These are phyloP conservation scores for Alethe diademata DNA, from an alignment of 2,113 vertebrate genomes.

Conservation along the genomic window DNA sequence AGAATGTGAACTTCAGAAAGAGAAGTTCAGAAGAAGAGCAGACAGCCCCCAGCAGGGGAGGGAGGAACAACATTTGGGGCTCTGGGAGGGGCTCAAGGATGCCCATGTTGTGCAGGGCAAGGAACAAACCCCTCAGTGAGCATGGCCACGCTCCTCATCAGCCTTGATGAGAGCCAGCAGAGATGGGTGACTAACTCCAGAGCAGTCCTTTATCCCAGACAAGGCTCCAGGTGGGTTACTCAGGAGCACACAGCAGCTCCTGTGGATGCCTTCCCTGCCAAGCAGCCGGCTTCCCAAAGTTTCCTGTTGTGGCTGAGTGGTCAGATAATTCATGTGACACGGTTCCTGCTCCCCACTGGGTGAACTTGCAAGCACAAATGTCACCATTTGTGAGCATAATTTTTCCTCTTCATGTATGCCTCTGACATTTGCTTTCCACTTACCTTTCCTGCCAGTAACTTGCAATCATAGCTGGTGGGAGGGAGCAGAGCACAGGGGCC, in stretches of 20 bases:
- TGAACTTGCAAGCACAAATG: constrained; percentile 51
- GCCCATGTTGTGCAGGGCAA: not conserved
- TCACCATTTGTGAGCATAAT: constrained; percentile 40
- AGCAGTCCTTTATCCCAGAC: not conserved
- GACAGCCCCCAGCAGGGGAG: not conserved
- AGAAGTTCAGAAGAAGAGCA: not conserved
- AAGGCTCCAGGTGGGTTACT: not conserved
- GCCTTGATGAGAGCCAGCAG: not conserved
- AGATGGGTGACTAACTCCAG: not conserved
- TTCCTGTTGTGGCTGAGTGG: not conserved
- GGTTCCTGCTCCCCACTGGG: not conserved
- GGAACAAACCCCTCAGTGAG: not conserved
- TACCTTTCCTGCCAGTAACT: constrained; percentile 19
- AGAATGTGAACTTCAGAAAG: not conserved
- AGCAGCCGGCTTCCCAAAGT: not conserved
- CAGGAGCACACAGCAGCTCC: not conserved
- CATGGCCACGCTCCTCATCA: not conserved
- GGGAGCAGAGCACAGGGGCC: not conserved
- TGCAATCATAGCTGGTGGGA: not conserved
- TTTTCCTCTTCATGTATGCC: constrained; percentile 23
- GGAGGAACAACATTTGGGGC: not conserved
- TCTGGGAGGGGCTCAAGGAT: not conserved
- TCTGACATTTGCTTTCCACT: constrained; percentile 46
- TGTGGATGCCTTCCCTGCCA: not conserved
- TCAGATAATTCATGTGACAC: constrained; percentile 38